These are phyloP conservation scores for Lycopodina hypogea DNA, from an alignment of 37 sponge, comb jelly and placozoan species.

Conservation along the genomic window DNA sequence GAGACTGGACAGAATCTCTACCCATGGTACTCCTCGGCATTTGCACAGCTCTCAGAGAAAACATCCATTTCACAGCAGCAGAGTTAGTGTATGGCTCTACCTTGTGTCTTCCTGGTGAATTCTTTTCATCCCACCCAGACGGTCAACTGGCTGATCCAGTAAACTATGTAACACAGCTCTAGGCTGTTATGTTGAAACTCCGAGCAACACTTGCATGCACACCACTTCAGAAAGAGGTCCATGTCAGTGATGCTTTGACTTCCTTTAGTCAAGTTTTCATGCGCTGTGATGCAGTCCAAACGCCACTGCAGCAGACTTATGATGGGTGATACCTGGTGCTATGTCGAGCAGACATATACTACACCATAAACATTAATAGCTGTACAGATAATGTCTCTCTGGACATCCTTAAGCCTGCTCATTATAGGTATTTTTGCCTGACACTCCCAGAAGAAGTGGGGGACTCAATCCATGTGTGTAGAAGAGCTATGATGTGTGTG, in stretches of 20 bases:
- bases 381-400: slow-evolving; percentile 38
- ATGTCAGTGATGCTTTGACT: slow-evolving; percentile 28
- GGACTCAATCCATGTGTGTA: no score
- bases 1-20: slow-evolving; percentile 52
- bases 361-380: slow-evolving; percentile 49
- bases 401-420: slow-evolving; percentile 67
- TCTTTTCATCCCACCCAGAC: slow-evolving; percentile 23
- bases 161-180: slow-evolving; percentile 35
- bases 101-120: slow-evolving; percentile 70
- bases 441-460: no score
- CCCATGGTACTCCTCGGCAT: slow-evolving; percentile 66
- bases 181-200: slow-evolving; percentile 19
- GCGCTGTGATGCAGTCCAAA: slow-evolving; percentile 49
- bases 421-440: no score
- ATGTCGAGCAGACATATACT: slow-evolving; percentile 40
- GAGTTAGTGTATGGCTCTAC: slow-evolving; percentile 79
- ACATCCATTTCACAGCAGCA: slow-evolving; percentile 52
- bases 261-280: slow-evolving; percentile 60
- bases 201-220: slow-evolving; percentile 29
- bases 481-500: no score
- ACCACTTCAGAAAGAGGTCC: not conserved
- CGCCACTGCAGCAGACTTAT: slow-evolving; percentile 50
- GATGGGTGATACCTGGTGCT: slow-evolving; percentile 57
- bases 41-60: slow-evolving; percentile 55
- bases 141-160: slow-evolving; percentile 28